phyloP scores from a whole-genome alignment of 2,113 vertebrate genomes.

The Ahaetulla prasina region DNA sequence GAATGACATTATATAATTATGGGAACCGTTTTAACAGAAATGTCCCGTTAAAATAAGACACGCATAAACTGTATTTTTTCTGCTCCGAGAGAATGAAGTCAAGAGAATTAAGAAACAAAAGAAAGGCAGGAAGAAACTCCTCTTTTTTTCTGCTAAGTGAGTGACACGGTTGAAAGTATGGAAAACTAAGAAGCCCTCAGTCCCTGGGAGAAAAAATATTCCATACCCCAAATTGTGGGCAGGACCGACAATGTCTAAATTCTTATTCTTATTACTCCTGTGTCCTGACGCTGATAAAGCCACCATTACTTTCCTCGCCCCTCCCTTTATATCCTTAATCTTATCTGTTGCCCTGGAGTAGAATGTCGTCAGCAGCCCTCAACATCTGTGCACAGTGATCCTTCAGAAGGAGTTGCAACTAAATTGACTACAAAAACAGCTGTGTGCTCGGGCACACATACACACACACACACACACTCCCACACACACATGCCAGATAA shows the following conservation, averaged over 20 bases:
- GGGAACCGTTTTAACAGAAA: background rate
- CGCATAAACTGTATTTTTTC: background rate
- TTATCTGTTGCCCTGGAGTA: background rate
- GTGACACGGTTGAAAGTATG: too few species aligned
- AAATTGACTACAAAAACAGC: background rate
- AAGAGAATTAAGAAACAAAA: background rate
- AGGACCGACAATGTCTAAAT: background rate
- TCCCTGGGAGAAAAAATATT: background rate
- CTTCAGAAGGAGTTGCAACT: background rate
- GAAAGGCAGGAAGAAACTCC: background rate
- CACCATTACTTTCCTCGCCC: background rate
- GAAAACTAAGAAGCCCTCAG: background rate
- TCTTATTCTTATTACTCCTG: background rate
- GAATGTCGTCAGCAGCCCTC: background rate
- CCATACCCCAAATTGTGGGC: too few species aligned
- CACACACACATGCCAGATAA: background rate
- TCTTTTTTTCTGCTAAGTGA: background rate
- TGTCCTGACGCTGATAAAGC: background rate
- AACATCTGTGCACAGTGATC: background rate
- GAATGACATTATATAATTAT: background rate
- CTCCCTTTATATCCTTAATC: background rate
- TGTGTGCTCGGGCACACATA: fast-evolving
- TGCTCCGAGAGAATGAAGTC: background rate
- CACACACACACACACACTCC: background rate
- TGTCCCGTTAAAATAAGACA: background rate